Evolutionary conservation across 2,113 vertebrate genomes (phyloP).

Genomic region (Apistogramma diplotaenia): DNA sequence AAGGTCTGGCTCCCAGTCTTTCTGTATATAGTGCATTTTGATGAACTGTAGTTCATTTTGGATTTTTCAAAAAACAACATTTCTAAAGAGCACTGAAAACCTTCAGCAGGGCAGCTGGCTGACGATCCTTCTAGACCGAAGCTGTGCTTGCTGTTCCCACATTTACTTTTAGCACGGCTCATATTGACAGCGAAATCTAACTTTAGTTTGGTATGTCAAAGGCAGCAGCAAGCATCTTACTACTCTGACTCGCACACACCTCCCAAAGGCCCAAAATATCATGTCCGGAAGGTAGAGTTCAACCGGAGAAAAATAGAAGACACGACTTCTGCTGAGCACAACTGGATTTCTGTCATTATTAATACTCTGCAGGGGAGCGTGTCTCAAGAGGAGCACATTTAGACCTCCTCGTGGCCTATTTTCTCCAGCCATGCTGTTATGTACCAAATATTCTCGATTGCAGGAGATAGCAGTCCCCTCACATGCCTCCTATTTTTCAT

Average conservation of each 20-base stretch:
- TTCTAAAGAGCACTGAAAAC: neutral
- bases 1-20: constrained; percentile 15
- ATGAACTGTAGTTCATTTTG: constrained; percentile 3
- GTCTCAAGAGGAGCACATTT: neutral
- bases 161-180: constrained; percentile 56
- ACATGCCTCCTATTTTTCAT: constrained; percentile 52
- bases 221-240: constrained; percentile 52
- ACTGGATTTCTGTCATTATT: neutral
- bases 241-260: constrained; percentile 49
- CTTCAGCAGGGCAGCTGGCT: constrained; percentile 3
- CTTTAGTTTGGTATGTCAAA: constrained; percentile 56
- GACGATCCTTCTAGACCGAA: constrained; percentile 26
- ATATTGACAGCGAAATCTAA: constrained; percentile 49
- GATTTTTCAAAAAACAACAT: neutral
- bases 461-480: constrained; percentile 30
- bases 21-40: neutral
- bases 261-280: constrained; percentile 41
- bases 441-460: constrained; percentile 15
- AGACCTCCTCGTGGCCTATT: neutral
- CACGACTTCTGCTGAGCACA: neutral
- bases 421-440: constrained; percentile 6
- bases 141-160: constrained; percentile 28
- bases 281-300: constrained; percentile 5
- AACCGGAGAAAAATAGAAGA: constrained; percentile 2
- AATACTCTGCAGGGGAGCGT: neutral